A percentile compares a stretch with the other conserved stretches of the same genome.
Evolutionary conservation across 1,140 invertebrate genomes (phyloP).

Genomic region (Nylanderia fulva): DNA sequence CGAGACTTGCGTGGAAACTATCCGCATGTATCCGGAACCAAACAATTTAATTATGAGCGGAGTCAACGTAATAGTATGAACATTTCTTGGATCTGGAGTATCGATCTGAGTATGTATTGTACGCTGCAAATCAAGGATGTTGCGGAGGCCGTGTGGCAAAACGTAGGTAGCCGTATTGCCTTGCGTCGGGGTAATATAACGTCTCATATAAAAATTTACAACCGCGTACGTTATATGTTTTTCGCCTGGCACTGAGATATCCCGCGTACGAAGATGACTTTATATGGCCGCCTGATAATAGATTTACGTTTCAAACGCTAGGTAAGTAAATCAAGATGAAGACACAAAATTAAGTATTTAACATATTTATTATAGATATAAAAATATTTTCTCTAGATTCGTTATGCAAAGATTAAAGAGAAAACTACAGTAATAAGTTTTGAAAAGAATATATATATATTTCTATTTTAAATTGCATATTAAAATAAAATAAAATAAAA

Average conservation of each 20-base stretch:
- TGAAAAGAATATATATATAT: no score
- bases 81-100: constrained; percentile 88
- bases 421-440: background rate
- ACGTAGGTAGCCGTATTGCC: constrained; percentile 75
- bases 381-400: background rate
- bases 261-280: constrained; percentile 87
- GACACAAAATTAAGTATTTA: background rate
- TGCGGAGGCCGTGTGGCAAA: constrained; percentile 81
- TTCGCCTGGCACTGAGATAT: constrained; percentile 90
- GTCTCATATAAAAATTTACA: constrained; percentile 87
- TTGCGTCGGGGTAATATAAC: constrained; percentile 76
- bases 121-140: constrained; percentile 80
- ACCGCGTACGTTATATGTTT: constrained; percentile 91
- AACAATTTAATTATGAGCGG: constrained; percentile 87
- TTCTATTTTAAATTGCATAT: background rate
- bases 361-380: constrained; percentile 2
- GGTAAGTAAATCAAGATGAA: constrained; percentile 86
- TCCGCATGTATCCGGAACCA: constrained; percentile 90
- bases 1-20: constrained; percentile 87
- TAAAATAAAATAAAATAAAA: background rate
- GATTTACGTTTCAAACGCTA: constrained; percentile 91
- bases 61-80: constrained; percentile 87
- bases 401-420: no score
- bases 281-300: constrained; percentile 89
- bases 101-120: constrained; percentile 78